Evolutionary conservation across 1,140 invertebrate species (phyloP).

Genomic region (Apocrypta bakeri): DNA sequence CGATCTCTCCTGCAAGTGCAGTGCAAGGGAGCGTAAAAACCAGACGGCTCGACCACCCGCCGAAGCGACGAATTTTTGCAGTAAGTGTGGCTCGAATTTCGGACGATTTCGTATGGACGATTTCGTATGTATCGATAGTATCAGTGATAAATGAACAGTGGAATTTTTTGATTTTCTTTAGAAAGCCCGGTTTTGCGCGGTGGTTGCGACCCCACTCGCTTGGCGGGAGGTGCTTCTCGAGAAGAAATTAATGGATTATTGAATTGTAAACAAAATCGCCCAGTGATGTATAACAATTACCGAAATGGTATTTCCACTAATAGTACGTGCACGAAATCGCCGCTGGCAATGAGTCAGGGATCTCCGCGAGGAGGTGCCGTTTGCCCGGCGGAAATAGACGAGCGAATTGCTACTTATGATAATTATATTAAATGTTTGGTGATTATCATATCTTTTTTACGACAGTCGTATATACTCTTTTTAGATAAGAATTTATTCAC

Average conservation of each 20-base stretch:
- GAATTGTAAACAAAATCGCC: background rate
- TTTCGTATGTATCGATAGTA: no score
- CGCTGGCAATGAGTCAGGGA: background rate
- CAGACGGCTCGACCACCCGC: background rate
- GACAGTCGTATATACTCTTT: no score
- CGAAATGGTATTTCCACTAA: background rate
- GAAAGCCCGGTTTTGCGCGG: no score
- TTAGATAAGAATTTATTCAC: no score
- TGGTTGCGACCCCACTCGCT: background rate
- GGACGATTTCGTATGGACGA: no score
- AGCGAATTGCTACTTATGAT: constrained; percentile 55
- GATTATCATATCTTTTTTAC: constrained; percentile 25
- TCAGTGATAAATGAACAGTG: no score
- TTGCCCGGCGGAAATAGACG: constrained; percentile 62
- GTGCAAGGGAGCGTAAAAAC: background rate
- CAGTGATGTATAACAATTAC: background rate
- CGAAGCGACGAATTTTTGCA: background rate
- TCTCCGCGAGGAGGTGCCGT: constrained; percentile 23
- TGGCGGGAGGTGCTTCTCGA: constrained; percentile 17
- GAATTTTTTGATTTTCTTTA: no score
- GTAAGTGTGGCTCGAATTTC: no score
- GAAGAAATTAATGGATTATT: background rate
- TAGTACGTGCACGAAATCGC: background rate
- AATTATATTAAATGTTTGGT: constrained; percentile 62
- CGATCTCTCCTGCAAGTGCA: constrained; percentile 54